Evolutionary conservation across 2,888 invertebrate genomes (phyloP).

Genomic region (Polydrusus tereticollis): DNA sequence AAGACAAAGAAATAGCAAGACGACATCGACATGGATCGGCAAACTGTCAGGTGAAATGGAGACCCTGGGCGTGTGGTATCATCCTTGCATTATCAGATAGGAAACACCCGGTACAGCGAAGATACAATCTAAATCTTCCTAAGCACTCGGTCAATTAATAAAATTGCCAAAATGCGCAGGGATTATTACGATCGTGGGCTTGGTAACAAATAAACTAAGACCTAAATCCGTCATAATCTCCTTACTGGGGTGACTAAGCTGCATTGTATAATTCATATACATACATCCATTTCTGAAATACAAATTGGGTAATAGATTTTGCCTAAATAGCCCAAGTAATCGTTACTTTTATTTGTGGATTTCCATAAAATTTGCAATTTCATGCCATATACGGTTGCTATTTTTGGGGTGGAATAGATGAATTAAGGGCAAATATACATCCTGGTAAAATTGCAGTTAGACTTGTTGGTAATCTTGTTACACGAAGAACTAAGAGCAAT

Average conservation of each 20-base stretch:
- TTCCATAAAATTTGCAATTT: slow-evolving; percentile 42
- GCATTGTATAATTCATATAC: slow-evolving; percentile 30
- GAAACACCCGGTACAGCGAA: not conserved
- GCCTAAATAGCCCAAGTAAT: slow-evolving; percentile 17
- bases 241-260: slow-evolving; percentile 39
- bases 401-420: not conserved
- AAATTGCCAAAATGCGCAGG: slow-evolving; percentile 31
- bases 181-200: slow-evolving; percentile 34
- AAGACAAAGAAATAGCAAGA: too few species aligned
- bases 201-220: slow-evolving; percentile 31
- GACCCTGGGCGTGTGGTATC: too few species aligned
- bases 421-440: not conserved
- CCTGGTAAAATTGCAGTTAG: too few species aligned
- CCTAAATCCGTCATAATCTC: slow-evolving; percentile 42
- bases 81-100: not conserved
- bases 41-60: not conserved
- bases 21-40: too few species aligned
- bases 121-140: slow-evolving; percentile 9
- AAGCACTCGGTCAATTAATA: slow-evolving; percentile 20
- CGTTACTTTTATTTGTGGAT: slow-evolving; percentile 21
- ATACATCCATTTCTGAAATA: slow-evolving; percentile 27
- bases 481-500: too few species aligned
- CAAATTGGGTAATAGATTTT: slow-evolving; percentile 31
- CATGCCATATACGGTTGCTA: not conserved
- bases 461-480: too few species aligned